Percentiles rank a stretch among this genome's conserved stretches.
These are phyloP conservation scores for Ethmia dodecea DNA, from an alignment of 2,888 invertebrate species.

Conservation along the genomic window DNA sequence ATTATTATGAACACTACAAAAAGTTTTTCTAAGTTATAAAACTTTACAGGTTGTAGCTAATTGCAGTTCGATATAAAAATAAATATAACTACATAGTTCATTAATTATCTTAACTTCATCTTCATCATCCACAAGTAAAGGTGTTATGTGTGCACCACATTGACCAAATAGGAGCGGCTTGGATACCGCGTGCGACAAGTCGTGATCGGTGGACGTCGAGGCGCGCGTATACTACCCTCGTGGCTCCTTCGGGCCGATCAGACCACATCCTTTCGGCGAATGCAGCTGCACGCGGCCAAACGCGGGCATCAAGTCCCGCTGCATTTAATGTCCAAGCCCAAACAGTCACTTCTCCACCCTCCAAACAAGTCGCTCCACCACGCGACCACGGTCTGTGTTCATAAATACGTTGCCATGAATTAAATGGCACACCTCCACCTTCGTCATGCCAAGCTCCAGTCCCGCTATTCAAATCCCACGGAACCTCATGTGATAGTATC, in stretches of 20 bases:
- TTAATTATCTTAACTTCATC: background rate
- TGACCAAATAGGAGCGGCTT: conserved; percentile 83
- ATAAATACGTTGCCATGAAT: conserved; percentile 90
- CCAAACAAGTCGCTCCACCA: conserved; percentile 49
- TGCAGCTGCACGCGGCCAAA: conserved; percentile 90
- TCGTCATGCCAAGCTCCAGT: conserved; percentile 88
- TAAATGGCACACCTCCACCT: conserved; percentile 86
- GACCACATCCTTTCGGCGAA: conserved; percentile 87
- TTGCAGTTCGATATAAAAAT: too few species aligned
- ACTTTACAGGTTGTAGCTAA: too few species aligned
- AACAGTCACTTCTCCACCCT: conserved; percentile 88
- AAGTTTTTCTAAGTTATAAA: too few species aligned
- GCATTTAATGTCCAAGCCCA: conserved; percentile 88
- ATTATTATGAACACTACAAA: too few species aligned
- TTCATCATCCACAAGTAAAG: conserved; percentile 73
- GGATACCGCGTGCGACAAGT: conserved; percentile 76
- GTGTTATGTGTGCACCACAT: conserved; percentile 85
- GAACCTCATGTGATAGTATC: conserved; percentile 88
- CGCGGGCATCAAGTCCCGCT: conserved; percentile 81
- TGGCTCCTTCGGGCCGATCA: conserved; percentile 68
- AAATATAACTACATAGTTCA: too few species aligned
- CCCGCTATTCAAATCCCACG: conserved; percentile 91
- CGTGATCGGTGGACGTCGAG: conserved; percentile 80
- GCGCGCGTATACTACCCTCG: conserved; percentile 79
- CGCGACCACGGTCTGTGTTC: conserved; percentile 83